A percentile compares a stretch with the other conserved stretches of the same genome.
Evolutionary conservation across 2,888 invertebrate genomes (phyloP).

Genomic region (Eubasilissa splendida): DNA sequence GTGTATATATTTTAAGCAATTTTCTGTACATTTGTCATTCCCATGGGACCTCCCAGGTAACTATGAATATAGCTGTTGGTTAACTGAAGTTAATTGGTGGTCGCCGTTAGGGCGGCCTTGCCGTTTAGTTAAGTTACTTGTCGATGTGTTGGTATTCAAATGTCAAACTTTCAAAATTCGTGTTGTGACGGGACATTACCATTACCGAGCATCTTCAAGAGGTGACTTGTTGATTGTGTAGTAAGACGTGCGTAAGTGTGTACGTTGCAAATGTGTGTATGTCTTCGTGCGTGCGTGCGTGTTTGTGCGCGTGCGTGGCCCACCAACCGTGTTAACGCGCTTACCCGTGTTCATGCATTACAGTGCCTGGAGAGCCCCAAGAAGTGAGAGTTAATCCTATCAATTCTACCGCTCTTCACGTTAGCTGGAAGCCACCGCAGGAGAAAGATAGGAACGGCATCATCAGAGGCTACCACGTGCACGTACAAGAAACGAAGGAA

Average conservation of each 20-base stretch:
- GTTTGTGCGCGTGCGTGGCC: slow-evolving; percentile 14
- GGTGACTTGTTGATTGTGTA: slow-evolving; percentile 44
- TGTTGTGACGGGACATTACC: slow-evolving; percentile 50
- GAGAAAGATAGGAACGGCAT: slow-evolving; percentile 95
- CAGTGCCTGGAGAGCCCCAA: slow-evolving; percentile 98
- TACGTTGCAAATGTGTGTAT: slow-evolving; percentile 43
- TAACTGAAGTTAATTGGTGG: slow-evolving; percentile 23
- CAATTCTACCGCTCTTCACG: slow-evolving; percentile 96
- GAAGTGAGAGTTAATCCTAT: slow-evolving; percentile 90
- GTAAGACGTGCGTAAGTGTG: slow-evolving; percentile 41
- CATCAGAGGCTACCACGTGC: slow-evolving; percentile 97
- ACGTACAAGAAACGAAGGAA: slow-evolving; percentile 91
- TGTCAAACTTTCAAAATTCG: slow-evolving; percentile 63
- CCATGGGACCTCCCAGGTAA: slow-evolving; percentile 57
- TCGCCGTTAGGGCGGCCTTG: slow-evolving; percentile 48
- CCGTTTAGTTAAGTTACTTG: slow-evolving; percentile 9
- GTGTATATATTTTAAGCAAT: slow-evolving; percentile 59
- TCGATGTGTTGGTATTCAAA: slow-evolving; percentile 82
- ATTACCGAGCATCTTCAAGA: slow-evolving; percentile 40
- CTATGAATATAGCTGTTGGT: slow-evolving; percentile 46
- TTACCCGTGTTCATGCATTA: slow-evolving; percentile 62
- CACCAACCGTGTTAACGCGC: neutral
- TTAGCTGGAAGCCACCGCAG: slow-evolving; percentile 94
- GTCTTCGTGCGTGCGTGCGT: slow-evolving; percentile 14
- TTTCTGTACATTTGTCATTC: slow-evolving; percentile 61